These are phyloP conservation scores for Abscondita cerata DNA, from an alignment of 2,888 invertebrate species.

Conservation along the genomic window DNA sequence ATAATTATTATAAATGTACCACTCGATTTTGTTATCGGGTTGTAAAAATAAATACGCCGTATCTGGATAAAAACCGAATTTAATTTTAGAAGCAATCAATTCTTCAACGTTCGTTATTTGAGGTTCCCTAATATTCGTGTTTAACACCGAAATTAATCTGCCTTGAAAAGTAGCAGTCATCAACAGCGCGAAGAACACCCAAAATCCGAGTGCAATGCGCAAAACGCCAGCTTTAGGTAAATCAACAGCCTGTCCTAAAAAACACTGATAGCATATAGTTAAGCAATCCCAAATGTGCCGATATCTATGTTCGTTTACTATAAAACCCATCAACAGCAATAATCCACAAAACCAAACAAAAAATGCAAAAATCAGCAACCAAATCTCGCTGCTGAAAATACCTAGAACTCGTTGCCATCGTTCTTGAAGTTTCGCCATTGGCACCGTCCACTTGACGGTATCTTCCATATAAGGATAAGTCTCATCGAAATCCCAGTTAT, in stretches of 20 bases:
- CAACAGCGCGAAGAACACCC: conserved; percentile 11
- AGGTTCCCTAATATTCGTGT: conserved; percentile 18
- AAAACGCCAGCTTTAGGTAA: conserved; percentile 5
- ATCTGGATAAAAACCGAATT: conserved; percentile 12
- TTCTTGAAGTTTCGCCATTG: conserved; percentile 8
- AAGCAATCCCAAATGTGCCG: conserved; percentile 1
- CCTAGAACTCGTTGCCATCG: conserved; percentile 15
- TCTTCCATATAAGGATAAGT: conserved; percentile 27
- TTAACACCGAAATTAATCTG: conserved; percentile 19
- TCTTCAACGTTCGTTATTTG: conserved; percentile 26
- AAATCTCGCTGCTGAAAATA: conserved; percentile 9
- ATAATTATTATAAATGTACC: conserved; percentile 4
- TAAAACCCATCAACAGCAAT: background rate
- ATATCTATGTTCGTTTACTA: background rate
- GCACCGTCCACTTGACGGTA: conserved; percentile 18
- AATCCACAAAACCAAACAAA: background rate
- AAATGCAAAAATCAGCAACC: background rate
- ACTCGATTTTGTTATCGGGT: background rate
- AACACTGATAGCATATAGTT: background rate
- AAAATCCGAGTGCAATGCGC: conserved; percentile 5
- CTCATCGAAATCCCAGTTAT: conserved; percentile 23
- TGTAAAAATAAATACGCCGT: background rate
- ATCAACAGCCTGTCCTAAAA: conserved; percentile 10
- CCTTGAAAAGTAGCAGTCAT: conserved; percentile 27
- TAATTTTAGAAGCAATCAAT: conserved; percentile 21